Evolutionary conservation across 2,888 invertebrate genomes (phyloP).

Genomic region (Eristalinus sepulchralis): DNA sequence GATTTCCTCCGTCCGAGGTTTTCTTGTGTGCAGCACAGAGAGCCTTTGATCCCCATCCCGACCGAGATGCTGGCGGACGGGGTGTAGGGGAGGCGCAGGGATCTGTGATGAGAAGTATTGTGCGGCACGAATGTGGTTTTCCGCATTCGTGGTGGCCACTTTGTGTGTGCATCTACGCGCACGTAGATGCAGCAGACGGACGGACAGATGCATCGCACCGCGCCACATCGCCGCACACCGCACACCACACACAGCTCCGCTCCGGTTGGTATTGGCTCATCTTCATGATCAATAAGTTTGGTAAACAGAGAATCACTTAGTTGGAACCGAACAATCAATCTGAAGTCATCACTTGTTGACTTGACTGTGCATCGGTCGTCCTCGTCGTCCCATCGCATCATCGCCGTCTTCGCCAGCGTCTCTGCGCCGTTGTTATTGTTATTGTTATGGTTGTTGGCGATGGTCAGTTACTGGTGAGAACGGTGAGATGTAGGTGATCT

Average conservation of each 20-base stretch:
- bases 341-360: slow-evolving; percentile 71
- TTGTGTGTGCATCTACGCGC: slow-evolving; percentile 53
- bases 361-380: slow-evolving; percentile 51
- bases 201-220: slow-evolving; percentile 26
- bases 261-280: slow-evolving; percentile 71
- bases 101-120: slow-evolving; percentile 33
- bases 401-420: not conserved
- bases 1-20: slow-evolving; percentile 66
- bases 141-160: slow-evolving; percentile 72
- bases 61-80: slow-evolving; percentile 13
- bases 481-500: slow-evolving; percentile 44
- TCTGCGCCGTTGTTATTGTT: slow-evolving; percentile 35
- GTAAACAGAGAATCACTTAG: slow-evolving; percentile 71
- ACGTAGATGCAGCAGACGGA: slow-evolving; percentile 19
- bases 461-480: slow-evolving; percentile 60
- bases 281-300: slow-evolving; percentile 72
- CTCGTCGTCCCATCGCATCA: not conserved
- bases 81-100: not conserved
- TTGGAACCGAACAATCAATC: slow-evolving; percentile 72
- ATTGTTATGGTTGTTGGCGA: slow-evolving; percentile 56
- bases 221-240: not conserved
- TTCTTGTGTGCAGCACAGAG: slow-evolving; percentile 31
- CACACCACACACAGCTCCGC: slow-evolving; percentile 11
- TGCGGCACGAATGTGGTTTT: slow-evolving; percentile 70
- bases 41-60: slow-evolving; percentile 57